A percentile compares a stretch with the other conserved stretches of the same genome.
Evolutionary conservation across 2,888 invertebrate species (phyloP).

Genomic region (Napeogenes sylphis): DNA sequence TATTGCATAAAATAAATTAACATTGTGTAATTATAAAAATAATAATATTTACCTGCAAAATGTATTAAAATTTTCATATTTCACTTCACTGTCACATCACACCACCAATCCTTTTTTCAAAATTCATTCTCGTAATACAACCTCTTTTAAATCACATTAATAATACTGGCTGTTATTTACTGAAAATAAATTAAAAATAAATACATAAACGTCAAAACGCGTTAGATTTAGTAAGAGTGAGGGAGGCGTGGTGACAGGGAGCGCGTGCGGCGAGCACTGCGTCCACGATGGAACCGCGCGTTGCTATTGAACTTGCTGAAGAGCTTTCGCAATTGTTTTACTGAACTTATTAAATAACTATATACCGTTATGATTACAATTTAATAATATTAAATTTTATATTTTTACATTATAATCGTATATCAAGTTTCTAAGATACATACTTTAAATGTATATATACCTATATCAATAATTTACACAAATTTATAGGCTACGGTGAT

Average conservation of each 20-base stretch:
- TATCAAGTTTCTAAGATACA: neutral
- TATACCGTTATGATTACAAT: conserved; percentile 34
- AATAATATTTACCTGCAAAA: conserved; percentile 31
- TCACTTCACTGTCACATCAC: conserved; percentile 26
- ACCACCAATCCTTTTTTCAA: conserved; percentile 19
- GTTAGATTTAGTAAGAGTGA: conserved; percentile 33
- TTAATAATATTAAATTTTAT: neutral
- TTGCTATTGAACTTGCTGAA: conserved; percentile 71
- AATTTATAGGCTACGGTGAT: neutral
- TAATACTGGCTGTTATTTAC: neutral
- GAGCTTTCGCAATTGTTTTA: conserved; percentile 55
- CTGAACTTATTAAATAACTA: conserved; percentile 28
- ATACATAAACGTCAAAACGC: conserved; percentile 15
- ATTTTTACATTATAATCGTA: neutral
- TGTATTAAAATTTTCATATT: conserved; percentile 26
- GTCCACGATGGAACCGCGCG: conserved; percentile 44
- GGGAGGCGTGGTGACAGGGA: conserved; percentile 58
- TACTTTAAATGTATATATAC: neutral
- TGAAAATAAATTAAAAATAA: neutral
- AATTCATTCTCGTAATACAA: conserved; percentile 9
- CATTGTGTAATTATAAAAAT: conserved; percentile 3
- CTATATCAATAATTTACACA: neutral
- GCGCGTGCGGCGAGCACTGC: conserved; percentile 66
- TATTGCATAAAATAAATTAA: conserved; percentile 3
- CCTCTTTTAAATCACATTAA: neutral